phyloP scores from a whole-genome alignment of 2,113 vertebrate species.

The Amphilophus citrinellus region DNA sequence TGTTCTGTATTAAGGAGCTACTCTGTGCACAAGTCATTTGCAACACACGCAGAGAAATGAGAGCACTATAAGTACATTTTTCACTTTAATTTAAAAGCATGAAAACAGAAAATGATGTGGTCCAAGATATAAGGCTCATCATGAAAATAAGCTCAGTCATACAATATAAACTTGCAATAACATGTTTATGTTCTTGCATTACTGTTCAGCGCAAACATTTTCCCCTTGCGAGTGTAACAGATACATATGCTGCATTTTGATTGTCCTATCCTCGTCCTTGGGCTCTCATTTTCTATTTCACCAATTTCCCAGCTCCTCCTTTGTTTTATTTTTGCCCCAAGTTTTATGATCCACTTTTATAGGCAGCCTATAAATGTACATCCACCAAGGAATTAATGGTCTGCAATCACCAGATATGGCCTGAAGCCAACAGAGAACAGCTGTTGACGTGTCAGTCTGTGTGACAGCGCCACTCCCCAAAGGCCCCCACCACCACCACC shows the following conservation, averaged over 20 bases:
- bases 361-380: slow-evolving; percentile 28
- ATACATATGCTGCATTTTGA: background rate
- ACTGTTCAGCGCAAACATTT: background rate
- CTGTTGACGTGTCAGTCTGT: slow-evolving; percentile 37
- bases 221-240: background rate
- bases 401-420: slow-evolving; percentile 42
- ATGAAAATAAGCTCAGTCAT: background rate
- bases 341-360: slow-evolving; percentile 27
- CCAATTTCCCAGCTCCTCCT: background rate
- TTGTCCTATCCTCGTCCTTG: background rate
- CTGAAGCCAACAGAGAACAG: slow-evolving; percentile 34
- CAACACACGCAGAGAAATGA: too few species aligned
- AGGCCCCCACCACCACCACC: too few species aligned
- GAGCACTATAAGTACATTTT: too few species aligned
- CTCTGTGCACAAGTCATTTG: too few species aligned
- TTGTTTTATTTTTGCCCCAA: slow-evolving; percentile 45
- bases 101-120: background rate
- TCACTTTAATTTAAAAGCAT: background rate
- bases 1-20: too few species aligned
- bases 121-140: background rate
- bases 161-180: background rate
- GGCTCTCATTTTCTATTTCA: background rate
- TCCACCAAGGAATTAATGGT: slow-evolving; percentile 36
- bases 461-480: slow-evolving; percentile 9
- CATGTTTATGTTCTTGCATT: background rate